phyloP scores from a whole-genome alignment of 2,797 vertebrate genomes.

The Iguana delicatissima region DNA sequence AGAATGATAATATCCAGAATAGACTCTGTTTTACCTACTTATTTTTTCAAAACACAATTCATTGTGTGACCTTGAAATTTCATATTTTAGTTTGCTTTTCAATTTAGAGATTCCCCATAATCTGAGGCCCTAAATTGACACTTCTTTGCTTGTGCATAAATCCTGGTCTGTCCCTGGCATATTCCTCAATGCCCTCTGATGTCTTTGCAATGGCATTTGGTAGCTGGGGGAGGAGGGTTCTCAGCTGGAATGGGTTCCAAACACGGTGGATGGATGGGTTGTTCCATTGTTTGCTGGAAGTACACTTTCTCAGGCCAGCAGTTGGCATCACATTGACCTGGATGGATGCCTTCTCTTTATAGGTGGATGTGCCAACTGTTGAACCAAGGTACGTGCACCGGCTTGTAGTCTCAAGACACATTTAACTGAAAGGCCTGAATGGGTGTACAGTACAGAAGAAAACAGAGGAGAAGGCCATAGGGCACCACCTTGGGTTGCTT shows the following conservation, averaged over 20 bases:
- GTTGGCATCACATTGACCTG: fast-evolving
- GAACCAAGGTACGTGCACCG: not conserved
- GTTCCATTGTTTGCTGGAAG: not conserved
- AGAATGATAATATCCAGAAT: too few relatives aligned
- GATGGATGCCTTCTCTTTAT: not conserved
- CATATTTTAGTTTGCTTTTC: too few relatives aligned
- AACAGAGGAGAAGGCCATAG: too few relatives aligned
- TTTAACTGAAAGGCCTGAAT: conserved; percentile 39
- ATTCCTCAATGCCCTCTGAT: not conserved
- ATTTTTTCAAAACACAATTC: not conserved
- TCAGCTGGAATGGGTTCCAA: not conserved
- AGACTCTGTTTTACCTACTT: not conserved
- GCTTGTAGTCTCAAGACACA: conserved; percentile 58
- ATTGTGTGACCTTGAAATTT: not conserved
- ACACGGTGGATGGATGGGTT: fast-evolving
- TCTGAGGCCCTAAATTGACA: too few relatives aligned
- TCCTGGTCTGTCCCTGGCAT: too few relatives aligned
- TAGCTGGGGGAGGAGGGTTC: not conserved
- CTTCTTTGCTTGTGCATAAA: not conserved
- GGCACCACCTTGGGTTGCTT: not conserved
- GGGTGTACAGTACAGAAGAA: not conserved
- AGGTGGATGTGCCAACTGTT: not conserved
- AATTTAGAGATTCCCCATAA: too few relatives aligned
- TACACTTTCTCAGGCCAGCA: fast-evolving
- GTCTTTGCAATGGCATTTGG: not conserved